These are phyloP conservation scores for Pteruthius melanotis DNA, from an alignment of 2,113 vertebrate species.

Conservation along the genomic window DNA sequence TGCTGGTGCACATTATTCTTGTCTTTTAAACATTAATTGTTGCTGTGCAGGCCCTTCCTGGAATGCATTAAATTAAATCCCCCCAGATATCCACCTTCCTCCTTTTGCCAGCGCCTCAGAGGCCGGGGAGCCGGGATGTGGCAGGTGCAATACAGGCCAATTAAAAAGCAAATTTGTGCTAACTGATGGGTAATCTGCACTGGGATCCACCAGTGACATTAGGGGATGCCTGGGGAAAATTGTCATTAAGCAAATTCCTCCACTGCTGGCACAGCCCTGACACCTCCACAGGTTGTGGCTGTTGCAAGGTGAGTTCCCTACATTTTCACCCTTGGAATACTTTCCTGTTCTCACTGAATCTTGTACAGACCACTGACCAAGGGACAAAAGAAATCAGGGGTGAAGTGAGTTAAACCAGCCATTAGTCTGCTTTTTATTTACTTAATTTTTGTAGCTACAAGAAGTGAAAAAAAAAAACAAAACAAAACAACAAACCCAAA, in stretches of 20 bases:
- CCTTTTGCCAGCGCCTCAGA: conserved; percentile 42
- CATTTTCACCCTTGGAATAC: neutral
- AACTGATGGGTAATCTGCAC: conserved; percentile 74
- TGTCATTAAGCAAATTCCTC: conserved; percentile 68
- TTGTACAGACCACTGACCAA: too few relatives aligned
- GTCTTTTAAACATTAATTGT: conserved; percentile 60
- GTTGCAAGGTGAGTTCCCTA: conserved; percentile 26
- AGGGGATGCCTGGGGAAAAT: conserved; percentile 70
- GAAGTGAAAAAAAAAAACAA: neutral
- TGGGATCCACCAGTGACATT: conserved; percentile 63
- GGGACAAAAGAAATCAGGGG: neutral
- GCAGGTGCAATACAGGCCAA: conserved; percentile 70
- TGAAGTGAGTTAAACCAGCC: neutral
- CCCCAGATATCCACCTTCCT: conserved; percentile 37
- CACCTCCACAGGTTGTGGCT: conserved; percentile 32
- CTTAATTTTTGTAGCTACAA: neutral
- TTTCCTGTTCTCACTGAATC: neutral
- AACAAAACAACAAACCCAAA: neutral
- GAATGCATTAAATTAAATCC: conserved; percentile 43
- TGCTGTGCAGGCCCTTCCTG: conserved; percentile 50
- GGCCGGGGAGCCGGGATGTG: conserved; percentile 49
- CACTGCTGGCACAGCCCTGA: conserved; percentile 42
- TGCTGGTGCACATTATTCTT: conserved; percentile 22
- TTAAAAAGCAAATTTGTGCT: conserved; percentile 79
- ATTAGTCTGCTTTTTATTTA: neutral